Base-by-base conservation (phyloP, 1,140 invertebrate species). In the Platyscapa corneri region DNA sequence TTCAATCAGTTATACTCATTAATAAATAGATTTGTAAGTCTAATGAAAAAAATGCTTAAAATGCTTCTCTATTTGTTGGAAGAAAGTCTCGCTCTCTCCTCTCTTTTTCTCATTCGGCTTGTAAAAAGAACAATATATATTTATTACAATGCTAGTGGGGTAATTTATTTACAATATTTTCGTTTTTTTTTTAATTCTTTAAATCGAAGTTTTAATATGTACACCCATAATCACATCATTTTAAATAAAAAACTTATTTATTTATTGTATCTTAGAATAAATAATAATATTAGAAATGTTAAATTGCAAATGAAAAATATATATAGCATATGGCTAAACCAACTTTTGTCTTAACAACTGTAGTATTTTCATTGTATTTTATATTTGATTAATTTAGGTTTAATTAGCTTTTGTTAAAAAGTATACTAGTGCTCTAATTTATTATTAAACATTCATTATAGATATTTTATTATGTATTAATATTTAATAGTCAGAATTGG, bases 61-160 rank as follows among this genome's bases (percentile, higher is more conserved):
- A 84, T 84, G 82, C 82, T 77, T 78, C 32, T 83, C 74, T 32
- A 76, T 64, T 34, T 46, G n/a, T 32, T 18, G 39, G 72, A 83
- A 65, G 72, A 82, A 82, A 83, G 82, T 83, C 82, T 83, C 32
- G 27, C 70, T 82, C 81, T 82, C 81, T 82, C 81, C 49, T 82
- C 70, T 74, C 49, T 83, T 42, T 42, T 8, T 76, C 14, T 60
- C 39, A 23, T 65, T 76, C 56, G n/a, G 0, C 3, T 5, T 53
- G 23, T 23, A 76, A 60, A 7, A 76, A 75, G 46, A 46, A 76
- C 18, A 49, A n/a, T 46, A 46, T 12, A 16, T 56, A 64, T 30
- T 32, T 37, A 67, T 74, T 39, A 60, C 37, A 79, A 79, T 37
- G 5, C n/a, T 72, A 76, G 27, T 37, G 20, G 12, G 46, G 39